Evolutionary conservation across 2,797 vertebrate species (phyloP).

Genomic region (Epinephelus malabaricus): DNA sequence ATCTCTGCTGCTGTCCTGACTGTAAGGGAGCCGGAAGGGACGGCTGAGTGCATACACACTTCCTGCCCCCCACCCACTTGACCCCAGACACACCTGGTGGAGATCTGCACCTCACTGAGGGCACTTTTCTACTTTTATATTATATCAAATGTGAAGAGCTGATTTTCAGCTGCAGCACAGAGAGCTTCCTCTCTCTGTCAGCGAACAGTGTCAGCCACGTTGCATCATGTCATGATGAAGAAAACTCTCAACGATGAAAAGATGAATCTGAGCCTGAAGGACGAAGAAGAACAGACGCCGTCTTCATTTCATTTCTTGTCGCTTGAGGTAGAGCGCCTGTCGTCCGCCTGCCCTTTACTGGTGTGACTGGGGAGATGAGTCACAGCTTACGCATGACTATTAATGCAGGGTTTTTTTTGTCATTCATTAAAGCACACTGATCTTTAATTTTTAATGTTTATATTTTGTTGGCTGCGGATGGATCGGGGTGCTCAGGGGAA

Average conservation of each 20-base stretch:
- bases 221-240: slow-evolving; percentile 8
- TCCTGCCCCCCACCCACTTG: no score
- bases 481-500: background rate
- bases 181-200: background rate
- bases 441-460: background rate
- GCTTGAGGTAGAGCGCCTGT: background rate
- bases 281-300: background rate
- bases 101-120: no score
- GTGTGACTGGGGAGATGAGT: slow-evolving; percentile 15
- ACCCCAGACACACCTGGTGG: no score
- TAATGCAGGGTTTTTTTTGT: background rate
- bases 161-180: no score
- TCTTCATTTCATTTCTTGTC: background rate
- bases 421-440: background rate
- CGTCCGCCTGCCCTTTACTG: background rate
- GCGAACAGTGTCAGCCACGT: background rate
- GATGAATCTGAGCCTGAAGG: background rate
- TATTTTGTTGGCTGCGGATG: background rate
- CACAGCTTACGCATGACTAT: background rate
- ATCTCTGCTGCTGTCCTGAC: no score
- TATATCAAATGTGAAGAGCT: background rate
- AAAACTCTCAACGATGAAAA: background rate
- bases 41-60: no score
- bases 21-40: no score
- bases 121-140: no score